Conservation (phyloP, 2,797 vertebrate genomes). For the Anguilla obscura region DNA sequence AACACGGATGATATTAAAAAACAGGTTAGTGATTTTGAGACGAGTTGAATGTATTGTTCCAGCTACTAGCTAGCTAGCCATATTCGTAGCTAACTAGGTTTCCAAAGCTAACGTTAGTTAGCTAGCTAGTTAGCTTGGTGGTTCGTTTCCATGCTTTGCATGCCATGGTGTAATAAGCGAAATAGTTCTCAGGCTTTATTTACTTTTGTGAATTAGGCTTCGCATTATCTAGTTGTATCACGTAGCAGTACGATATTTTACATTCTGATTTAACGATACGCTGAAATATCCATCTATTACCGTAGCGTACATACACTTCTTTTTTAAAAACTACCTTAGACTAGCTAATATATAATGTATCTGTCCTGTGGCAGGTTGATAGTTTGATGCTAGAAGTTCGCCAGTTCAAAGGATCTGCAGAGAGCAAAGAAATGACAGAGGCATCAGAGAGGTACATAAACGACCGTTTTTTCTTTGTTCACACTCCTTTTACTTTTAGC, state of each 20-base stretch:
- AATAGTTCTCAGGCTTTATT: too few species aligned
- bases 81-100: neutral
- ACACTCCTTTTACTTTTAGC: neutral
- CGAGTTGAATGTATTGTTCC: neutral
- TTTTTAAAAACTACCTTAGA: neutral
- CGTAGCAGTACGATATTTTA: neutral
- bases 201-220: too few species aligned
- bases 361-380: constrained; percentile 55
- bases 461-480: neutral
- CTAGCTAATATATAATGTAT: neutral
- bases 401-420: constrained; percentile 30
- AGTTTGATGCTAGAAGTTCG: constrained; percentile 54
- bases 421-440: constrained; percentile 32
- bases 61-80: neutral
- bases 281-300: neutral
- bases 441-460: constrained; percentile 36
- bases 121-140: neutral
- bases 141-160: neutral
- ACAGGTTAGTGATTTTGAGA: constrained; percentile 57
- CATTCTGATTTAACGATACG: neutral
- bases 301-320: neutral
- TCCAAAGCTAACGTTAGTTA: neutral
- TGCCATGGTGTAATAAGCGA: too few species aligned
- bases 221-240: neutral
- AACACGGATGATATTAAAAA: constrained; percentile 63